Conservation (phyloP, 2,797 vertebrate genomes). For the Coccyzus lansbergi region DNA sequence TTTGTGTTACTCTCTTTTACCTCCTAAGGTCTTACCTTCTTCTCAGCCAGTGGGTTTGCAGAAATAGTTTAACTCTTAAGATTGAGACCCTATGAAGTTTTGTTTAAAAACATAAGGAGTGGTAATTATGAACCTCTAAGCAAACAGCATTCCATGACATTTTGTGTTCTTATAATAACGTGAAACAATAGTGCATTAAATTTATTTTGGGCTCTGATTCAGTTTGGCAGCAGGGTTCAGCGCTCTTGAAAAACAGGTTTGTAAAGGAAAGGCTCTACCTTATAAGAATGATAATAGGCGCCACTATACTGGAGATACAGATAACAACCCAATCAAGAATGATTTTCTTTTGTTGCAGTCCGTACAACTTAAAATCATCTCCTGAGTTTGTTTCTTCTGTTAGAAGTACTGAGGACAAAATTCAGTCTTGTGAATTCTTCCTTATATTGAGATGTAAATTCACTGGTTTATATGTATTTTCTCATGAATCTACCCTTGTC, state of each 20-base stretch:
- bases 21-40: background rate
- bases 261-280: background rate
- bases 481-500: background rate
- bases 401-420: background rate
- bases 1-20: background rate
- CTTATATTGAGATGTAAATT: background rate
- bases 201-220: background rate
- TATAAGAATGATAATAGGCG: background rate
- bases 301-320: background rate
- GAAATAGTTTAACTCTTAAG: background rate
- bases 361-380: background rate
- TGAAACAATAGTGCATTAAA: background rate
- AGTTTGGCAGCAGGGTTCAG: background rate
- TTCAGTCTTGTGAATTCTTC: background rate
- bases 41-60: background rate
- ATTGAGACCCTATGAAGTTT: background rate
- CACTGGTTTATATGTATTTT: background rate
- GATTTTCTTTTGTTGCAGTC: background rate
- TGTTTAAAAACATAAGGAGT: background rate
- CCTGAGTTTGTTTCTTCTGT: background rate
- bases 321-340: background rate
- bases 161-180: background rate
- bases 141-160: background rate
- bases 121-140: background rate
- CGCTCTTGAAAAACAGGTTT: slow-evolving; percentile 3